phyloP scores from a whole-genome alignment of 2,113 vertebrate genomes.

The Synchiropus splendidus region DNA sequence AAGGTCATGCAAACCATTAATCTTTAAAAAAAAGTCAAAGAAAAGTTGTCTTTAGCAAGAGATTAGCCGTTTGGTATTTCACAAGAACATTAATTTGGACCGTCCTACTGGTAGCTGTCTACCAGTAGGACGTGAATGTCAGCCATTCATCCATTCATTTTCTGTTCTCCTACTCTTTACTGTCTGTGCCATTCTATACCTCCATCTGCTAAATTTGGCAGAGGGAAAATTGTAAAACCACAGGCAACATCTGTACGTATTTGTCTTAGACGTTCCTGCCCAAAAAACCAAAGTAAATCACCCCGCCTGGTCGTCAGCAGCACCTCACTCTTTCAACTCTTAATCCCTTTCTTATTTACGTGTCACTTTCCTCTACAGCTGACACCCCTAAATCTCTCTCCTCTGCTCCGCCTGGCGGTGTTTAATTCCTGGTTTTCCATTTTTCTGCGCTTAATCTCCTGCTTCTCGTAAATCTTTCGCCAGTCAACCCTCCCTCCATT shows the following conservation, averaged over 20 bases:
- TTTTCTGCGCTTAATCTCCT: constrained; percentile 12
- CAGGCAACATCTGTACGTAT: not conserved
- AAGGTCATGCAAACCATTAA: too few species aligned
- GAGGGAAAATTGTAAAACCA: not conserved
- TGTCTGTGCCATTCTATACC: not conserved
- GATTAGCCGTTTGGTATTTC: too few species aligned
- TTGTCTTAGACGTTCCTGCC: not conserved
- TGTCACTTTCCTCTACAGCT: constrained; percentile 6
- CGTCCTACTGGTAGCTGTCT: too few species aligned
- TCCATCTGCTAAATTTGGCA: not conserved
- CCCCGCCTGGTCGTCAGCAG: not conserved
- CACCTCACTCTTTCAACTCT: not conserved
- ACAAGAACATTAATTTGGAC: too few species aligned
- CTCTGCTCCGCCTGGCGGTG: too few species aligned
- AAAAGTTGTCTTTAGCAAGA: too few species aligned
- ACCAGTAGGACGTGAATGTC: too few species aligned
- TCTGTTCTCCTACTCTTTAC: not conserved
- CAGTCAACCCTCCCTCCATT: not conserved
- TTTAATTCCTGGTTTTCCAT: constrained; percentile 8
- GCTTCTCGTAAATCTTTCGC: constrained; percentile 2
- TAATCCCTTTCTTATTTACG: constrained; percentile 18
- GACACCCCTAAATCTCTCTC: constrained; percentile 12
- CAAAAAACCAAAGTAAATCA: constrained; percentile 2
- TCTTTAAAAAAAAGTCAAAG: too few species aligned
- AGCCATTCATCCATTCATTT: not conserved